Percentiles rank a stretch among this genome's conserved stretches.
phyloP scores from a whole-genome alignment of 2,113 vertebrate species.

The Oenanthe oenanthe region DNA sequence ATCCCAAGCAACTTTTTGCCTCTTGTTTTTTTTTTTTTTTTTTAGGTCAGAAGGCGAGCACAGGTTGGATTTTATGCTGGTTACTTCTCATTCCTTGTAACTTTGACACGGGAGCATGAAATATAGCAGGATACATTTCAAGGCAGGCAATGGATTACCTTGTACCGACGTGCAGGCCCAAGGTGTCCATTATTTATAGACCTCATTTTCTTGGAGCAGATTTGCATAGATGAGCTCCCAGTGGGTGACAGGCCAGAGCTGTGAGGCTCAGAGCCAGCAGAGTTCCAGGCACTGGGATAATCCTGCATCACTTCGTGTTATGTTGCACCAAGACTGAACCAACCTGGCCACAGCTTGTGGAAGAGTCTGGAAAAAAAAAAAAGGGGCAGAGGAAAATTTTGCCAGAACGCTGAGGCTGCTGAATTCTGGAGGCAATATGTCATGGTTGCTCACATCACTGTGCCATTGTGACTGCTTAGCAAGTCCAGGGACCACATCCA shows the following conservation, averaged over 20 bases:
- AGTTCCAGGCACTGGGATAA: neutral
- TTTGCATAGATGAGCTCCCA: conserved; percentile 35
- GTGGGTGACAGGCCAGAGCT: conserved; percentile 8
- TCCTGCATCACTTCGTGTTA: neutral
- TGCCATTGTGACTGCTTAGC: neutral
- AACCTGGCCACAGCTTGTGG: neutral
- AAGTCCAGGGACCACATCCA: neutral
- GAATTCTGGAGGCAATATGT: neutral
- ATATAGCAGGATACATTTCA: neutral
- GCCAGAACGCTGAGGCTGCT: neutral
- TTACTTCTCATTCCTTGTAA: neutral
- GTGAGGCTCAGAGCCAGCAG: neutral
- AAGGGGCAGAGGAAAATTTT: neutral
- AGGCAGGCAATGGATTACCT: conserved; percentile 22
- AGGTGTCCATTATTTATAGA: conserved; percentile 66
- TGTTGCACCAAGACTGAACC: neutral
- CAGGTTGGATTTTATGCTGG: neutral
- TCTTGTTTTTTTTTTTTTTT: neutral
- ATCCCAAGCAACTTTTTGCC: neutral
- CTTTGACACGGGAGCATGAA: neutral
- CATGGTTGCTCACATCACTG: neutral
- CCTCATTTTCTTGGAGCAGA: conserved; percentile 5
- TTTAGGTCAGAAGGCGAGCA: neutral
- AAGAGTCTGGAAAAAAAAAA: neutral
- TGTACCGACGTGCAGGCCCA: neutral